Conservation (phyloP, 2,797 vertebrate species). For the Parotocinclus haroldoi region DNA sequence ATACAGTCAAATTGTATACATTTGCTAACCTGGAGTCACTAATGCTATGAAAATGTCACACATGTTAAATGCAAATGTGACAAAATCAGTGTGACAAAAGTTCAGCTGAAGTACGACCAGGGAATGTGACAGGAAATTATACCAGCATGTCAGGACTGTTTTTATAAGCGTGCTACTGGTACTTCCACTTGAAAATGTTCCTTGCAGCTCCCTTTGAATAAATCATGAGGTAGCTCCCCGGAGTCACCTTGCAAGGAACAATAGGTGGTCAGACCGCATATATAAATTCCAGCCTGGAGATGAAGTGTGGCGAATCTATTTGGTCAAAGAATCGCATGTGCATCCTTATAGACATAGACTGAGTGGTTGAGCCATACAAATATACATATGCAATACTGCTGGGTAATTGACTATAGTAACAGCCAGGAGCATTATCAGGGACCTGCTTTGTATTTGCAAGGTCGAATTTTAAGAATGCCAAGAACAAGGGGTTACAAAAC, state of each 20-base stretch:
- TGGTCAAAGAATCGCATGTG: slow-evolving; percentile 52
- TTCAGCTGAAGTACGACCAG: not conserved
- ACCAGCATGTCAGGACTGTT: slow-evolving; percentile 11
- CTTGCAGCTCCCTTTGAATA: slow-evolving; percentile 44
- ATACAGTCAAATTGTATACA: not conserved
- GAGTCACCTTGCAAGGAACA: slow-evolving; percentile 65
- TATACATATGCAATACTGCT: slow-evolving; percentile 65
- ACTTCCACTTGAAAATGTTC: slow-evolving; percentile 36
- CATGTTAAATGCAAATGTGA: not conserved
- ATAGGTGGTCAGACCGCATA: slow-evolving; percentile 37
- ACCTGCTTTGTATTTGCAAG: slow-evolving; percentile 57
- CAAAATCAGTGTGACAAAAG: not conserved
- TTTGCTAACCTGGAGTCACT: not conserved
- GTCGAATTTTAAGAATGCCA: slow-evolving; percentile 52
- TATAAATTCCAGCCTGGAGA: slow-evolving; percentile 48
- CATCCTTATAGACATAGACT: slow-evolving; percentile 65
- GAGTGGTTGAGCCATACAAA: slow-evolving; percentile 59
- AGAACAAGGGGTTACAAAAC: slow-evolving; percentile 1
- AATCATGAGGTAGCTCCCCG: slow-evolving; percentile 42
- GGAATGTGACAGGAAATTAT: slow-evolving; percentile 9
- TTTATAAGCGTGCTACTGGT: slow-evolving; percentile 27
- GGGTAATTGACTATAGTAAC: slow-evolving; percentile 70
- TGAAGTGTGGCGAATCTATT: slow-evolving; percentile 58
- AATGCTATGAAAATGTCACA: not conserved
- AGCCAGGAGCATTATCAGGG: slow-evolving; percentile 53